These are phyloP conservation scores for Trichogramma pretiosum DNA, from an alignment of 1,140 invertebrate species.

Conservation along the genomic window DNA sequence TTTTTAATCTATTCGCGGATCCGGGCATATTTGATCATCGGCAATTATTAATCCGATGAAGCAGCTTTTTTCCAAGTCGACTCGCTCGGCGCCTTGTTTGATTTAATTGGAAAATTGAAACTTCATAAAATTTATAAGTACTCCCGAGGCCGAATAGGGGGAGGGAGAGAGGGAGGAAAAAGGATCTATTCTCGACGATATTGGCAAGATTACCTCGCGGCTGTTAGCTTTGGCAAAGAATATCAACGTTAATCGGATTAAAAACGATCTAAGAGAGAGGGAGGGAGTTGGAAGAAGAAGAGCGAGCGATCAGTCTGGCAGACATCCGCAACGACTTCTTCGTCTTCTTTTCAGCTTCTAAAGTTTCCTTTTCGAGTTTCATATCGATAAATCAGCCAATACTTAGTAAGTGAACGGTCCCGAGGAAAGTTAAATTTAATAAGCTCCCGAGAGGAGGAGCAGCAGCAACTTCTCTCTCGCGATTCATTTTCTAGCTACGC, in stretches of 20 bases:
- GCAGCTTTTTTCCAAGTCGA: too few relatives aligned
- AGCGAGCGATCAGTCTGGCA: neutral
- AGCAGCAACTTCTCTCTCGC: too few relatives aligned
- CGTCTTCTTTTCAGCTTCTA: conserved; percentile 4
- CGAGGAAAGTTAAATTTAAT: too few relatives aligned
- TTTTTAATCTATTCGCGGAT: too few relatives aligned
- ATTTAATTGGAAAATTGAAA: too few relatives aligned
- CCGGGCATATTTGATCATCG: too few relatives aligned
- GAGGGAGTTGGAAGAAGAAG: too few relatives aligned
- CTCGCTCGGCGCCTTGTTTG: neutral
- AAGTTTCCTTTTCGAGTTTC: neutral
- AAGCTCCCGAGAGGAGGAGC: too few relatives aligned
- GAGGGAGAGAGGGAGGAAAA: neutral
- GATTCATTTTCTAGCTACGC: too few relatives aligned
- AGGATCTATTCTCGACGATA: conserved; percentile 3
- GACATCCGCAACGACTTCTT: conserved; percentile 1
- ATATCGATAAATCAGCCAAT: conserved; percentile 4
- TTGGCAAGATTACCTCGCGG: conserved; percentile 6
- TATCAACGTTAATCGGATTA: conserved; percentile 11
- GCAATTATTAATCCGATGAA: too few relatives aligned
- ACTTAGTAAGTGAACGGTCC: too few relatives aligned
- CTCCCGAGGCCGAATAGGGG: neutral
- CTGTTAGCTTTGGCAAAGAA: conserved; percentile 10
- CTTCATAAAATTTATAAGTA: too few relatives aligned
- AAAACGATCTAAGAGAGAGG: conserved; percentile 10